These are phyloP conservation scores for Acropternis orthonyx DNA, from an alignment of 2,797 vertebrate genomes.

Conservation along the genomic window DNA sequence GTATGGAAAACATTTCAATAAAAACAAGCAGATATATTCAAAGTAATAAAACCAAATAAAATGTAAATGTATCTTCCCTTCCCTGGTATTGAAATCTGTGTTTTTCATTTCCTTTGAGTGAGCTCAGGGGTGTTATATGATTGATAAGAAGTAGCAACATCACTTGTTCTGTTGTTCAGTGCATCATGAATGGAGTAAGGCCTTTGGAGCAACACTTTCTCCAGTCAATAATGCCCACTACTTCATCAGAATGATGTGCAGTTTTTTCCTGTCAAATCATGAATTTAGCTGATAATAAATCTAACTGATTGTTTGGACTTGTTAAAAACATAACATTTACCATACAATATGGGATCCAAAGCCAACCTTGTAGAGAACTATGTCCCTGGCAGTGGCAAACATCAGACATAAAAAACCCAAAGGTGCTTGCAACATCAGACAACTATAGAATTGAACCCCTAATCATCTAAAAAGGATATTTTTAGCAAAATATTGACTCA, in stretches of 20 bases:
- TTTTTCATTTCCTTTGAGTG: slow-evolving; percentile 46
- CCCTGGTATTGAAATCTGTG: background rate
- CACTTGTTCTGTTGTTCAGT: background rate
- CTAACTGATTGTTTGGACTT: background rate
- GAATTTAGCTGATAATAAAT: background rate
- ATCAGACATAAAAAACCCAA: background rate
- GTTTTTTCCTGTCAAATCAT: background rate
- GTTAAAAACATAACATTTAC: background rate
- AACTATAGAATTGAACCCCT: background rate
- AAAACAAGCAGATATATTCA: background rate
- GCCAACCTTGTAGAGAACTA: background rate
- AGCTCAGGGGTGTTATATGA: background rate
- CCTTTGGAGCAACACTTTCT: background rate
- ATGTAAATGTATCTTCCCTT: background rate
- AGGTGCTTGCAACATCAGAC: background rate
- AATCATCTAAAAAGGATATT: background rate
- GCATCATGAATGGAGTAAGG: background rate
- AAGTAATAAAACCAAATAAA: slow-evolving; percentile 21
- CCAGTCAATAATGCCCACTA: background rate
- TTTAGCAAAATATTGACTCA: background rate
- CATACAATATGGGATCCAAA: background rate
- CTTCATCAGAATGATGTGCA: background rate
- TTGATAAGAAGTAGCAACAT: background rate
- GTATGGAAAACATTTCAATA: background rate
- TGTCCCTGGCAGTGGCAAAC: background rate